Conservation (phyloP, 2,113 vertebrate species). For the Notothenia coriiceps region DNA sequence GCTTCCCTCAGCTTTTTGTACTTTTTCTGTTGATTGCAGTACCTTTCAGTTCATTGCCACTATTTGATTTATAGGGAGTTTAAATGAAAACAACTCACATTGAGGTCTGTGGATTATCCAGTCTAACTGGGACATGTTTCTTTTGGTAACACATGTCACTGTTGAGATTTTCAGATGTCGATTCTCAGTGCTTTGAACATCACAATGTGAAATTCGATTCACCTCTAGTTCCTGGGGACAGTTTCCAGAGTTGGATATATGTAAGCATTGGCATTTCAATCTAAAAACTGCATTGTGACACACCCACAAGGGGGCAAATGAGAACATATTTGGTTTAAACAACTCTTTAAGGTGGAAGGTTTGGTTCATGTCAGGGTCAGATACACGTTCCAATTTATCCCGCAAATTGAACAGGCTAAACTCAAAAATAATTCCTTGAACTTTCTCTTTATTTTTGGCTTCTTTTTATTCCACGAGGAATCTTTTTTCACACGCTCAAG, state of each 20-base stretch:
- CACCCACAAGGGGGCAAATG: neutral
- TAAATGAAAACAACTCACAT: constrained; percentile 18
- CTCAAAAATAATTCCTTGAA: no score
- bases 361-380: neutral
- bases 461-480: constrained; percentile 7
- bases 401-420: neutral
- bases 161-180: constrained; percentile 21
- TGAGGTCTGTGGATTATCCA: constrained; percentile 31
- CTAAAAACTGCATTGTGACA: neutral
- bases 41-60: constrained; percentile 7
- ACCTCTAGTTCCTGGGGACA: neutral
- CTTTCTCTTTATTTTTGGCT: neutral
- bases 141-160: constrained; percentile 3
- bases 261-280: neutral
- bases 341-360: neutral
- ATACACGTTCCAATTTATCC: neutral
- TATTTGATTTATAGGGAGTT: constrained; percentile 18
- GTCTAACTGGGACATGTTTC: constrained; percentile 17
- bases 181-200: constrained; percentile 40
- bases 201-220: constrained; percentile 20
- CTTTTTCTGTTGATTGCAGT: neutral
- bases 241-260: constrained; percentile 2
- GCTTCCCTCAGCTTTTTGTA: neutral
- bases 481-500: constrained; percentile 20
- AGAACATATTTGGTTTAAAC: constrained; percentile 1